Base-by-base conservation (phyloP, 2,797 vertebrate genomes). In the Mionectes olivaceus region DNA sequence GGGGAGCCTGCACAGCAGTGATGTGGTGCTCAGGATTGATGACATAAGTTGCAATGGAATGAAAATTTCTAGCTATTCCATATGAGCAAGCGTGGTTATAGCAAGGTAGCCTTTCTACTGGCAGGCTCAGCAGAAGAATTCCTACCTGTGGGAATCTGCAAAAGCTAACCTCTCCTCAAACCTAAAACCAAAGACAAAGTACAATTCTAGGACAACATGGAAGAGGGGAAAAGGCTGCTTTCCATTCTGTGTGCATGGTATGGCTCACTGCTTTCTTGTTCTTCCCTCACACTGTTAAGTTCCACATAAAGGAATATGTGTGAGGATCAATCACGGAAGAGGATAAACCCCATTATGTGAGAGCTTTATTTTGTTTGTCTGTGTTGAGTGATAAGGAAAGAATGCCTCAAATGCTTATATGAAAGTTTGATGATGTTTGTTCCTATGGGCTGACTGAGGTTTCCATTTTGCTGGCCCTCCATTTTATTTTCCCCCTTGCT, bases 1-100 rank as follows among this genome's bases (percentile, higher is more conserved):
- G 83, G 71, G 65, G n/a, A 92, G 53, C 49, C 76, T 94, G 64
- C 79, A 53, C 53, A 87, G 73, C 87, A 50, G 59, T 39, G 41
- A 5, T 64, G 75, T 44, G 57, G 3, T 60, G 65, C 16, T 89
- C 79, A 53, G 46, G 21, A 50, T 1, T 52, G 61, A 25, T 86
- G 93, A 41, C 33, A 0, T 23, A 43, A 83, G n/a, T 60, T 77
- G 56, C 68, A 80, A 5, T 22, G 43, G 67, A 57, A 43, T 80
- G 75, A 71, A 81, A 89, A 77, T 32, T 68, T 13, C 10, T 5
- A 68, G 53, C 13, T 64, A 4, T 67, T 78, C 57, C 55, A 11
- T 9, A 19, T 15, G n/a, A 83, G 49, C 55, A 78, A 87, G 19
- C 44, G 46, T 13, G n/a, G 57, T 28, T 70, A 49, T 0, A 74